Evolutionary conservation across 2,888 invertebrate genomes (phyloP), one percentile per base, ranked within the genome.

Genomic region (Scaptodrosophila latifasciaeformis): DNA sequence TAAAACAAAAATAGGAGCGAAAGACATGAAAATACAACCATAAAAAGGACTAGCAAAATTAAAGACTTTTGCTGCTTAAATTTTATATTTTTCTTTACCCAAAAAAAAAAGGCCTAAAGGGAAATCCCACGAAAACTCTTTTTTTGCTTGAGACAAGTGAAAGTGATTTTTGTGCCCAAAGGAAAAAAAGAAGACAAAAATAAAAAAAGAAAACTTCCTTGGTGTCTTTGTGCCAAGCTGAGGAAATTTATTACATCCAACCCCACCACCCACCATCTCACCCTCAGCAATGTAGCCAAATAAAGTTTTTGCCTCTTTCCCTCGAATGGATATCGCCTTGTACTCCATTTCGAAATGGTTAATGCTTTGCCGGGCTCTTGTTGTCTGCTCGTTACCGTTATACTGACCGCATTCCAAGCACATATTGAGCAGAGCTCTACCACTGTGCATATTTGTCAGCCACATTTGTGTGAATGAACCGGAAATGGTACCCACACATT

Each of bases 381-480:
- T 9, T 17, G 37, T 13, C 35, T 24, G 30, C 21, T 43, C 19
- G 31, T 62, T 59, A 62, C 51, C 57, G 67, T 70, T 70, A 68
- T 65, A 77, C 65, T 77, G 75, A 77, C 76, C 81, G 76, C 79
- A 70, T 80, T 76, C 69, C 70, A 44, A 59, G 44, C n/a, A n/a
- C n/a, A n/a, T n/a, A n/a, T n/a, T n/a, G n/a, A n/a, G n/a, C n/a
- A n/a, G n/a, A n/a, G n/a, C n/a, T n/a, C n/a, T n/a, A 59, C 53
- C 37, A 37, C 10, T 37, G 51, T 57, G 67, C 75, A 77, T 74
- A 78, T 77, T 75, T 77, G 76, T 81, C 81, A 76, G 71, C 65
- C 53, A 42, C 37, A 29, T 30, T 43, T 34, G 49, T 53, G 61
- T 47, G 67, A 78, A 75, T 78, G 69, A 56, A 75, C 63, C 64